phyloP scores from a whole-genome alignment of 2,113 vertebrate genomes.

The Chlorocebus sabaeus region DNA sequence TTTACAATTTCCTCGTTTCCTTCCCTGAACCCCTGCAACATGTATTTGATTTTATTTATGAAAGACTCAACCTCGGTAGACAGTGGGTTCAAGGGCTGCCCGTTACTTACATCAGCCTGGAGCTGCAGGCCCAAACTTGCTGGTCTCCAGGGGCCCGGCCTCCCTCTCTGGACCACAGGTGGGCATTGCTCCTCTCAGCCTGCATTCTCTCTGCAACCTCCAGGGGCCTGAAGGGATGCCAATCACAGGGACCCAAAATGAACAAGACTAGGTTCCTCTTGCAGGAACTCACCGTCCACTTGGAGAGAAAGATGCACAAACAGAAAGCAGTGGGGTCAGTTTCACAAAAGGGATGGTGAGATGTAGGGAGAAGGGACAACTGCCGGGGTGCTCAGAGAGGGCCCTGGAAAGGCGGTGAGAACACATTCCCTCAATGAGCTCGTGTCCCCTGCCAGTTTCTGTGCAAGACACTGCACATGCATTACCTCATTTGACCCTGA shows the following conservation, averaged over 20 bases:
- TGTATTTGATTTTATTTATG: slow-evolving; percentile 55
- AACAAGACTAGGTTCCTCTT: not conserved
- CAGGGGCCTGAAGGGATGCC: rapidly evolving
- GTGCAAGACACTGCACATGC: rapidly evolving
- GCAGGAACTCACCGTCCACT: rapidly evolving
- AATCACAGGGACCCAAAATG: not conserved
- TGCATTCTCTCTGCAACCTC: not conserved
- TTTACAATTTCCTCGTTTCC: slow-evolving; percentile 17
- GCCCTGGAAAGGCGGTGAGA: rapidly evolving
- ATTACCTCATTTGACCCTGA: not conserved
- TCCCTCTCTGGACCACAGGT: not conserved
- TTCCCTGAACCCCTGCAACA: not conserved
- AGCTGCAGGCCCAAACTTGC: not conserved
- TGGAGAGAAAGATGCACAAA: rapidly evolving
- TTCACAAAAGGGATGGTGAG: not conserved
- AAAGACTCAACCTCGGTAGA: not conserved
- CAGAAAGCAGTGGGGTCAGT: not conserved
- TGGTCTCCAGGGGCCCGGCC: too few relatives aligned
- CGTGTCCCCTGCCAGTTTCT: rapidly evolving
- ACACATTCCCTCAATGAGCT: rapidly evolving
- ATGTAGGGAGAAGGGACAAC: rapidly evolving
- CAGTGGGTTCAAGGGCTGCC: not conserved
- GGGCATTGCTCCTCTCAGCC: not conserved
- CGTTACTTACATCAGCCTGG: rapidly evolving
- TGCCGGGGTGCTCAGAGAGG: rapidly evolving